These are phyloP conservation scores for Thinocorus orbignyianus DNA, from an alignment of 2,113 vertebrate genomes.

Conservation along the genomic window DNA sequence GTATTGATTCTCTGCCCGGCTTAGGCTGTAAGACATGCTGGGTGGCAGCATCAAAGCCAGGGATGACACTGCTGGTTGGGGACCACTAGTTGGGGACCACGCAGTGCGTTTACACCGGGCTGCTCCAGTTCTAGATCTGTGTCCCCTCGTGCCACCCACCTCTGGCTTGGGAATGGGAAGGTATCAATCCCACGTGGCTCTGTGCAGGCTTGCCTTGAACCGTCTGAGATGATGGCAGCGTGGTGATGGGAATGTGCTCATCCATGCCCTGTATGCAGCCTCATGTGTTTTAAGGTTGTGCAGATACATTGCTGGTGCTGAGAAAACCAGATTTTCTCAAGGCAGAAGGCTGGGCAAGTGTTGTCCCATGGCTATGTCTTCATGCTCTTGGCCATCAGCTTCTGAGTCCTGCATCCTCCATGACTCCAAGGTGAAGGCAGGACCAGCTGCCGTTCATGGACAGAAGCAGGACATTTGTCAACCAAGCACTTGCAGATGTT, in stretches of 20 bases:
- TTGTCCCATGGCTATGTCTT: background rate
- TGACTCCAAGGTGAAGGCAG: background rate
- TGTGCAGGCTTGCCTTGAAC: background rate
- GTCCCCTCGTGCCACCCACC: too few species aligned
- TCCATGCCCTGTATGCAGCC: background rate
- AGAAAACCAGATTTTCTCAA: background rate
- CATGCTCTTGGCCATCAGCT: background rate
- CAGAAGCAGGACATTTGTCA: background rate
- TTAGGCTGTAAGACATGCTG: background rate
- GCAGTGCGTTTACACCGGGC: background rate
- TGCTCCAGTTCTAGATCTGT: background rate
- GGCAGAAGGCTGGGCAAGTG: background rate
- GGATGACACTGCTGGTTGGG: background rate
- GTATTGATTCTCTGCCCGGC: background rate
- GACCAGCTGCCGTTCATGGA: too few species aligned
- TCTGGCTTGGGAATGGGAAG: background rate
- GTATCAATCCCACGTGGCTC: accelerated
- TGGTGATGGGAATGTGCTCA: background rate
- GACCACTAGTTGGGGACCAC: accelerated
- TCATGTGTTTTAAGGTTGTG: background rate
- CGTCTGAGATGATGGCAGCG: background rate
- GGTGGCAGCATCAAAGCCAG: background rate
- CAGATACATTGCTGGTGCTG: accelerated
- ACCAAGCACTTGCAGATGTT: background rate
- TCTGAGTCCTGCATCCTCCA: background rate